A percentile compares a stretch with the other conserved stretches of the same genome.
These are phyloP conservation scores for Zaprionus ghesquierei DNA, from an alignment of 1,140 invertebrate genomes.

Conservation along the genomic window DNA sequence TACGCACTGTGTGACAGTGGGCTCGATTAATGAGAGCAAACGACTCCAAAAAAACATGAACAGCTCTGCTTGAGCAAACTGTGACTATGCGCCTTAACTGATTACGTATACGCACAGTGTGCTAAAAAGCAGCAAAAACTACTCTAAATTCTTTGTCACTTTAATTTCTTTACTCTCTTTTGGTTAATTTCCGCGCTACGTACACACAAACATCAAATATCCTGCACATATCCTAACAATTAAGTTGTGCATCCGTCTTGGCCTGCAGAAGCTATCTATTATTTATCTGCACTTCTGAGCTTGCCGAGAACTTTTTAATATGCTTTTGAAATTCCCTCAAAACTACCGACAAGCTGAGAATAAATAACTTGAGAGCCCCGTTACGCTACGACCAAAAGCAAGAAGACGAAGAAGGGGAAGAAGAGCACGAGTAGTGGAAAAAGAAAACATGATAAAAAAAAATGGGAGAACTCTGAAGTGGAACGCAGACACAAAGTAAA, in stretches of 20 bases:
- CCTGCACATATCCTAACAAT: slow-evolving; percentile 22
- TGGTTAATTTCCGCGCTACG: background rate
- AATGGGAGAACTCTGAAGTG: slow-evolving; percentile 24
- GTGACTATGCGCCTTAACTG: too few relatives aligned
- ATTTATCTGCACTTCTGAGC: slow-evolving; percentile 29
- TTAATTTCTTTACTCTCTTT: too few relatives aligned
- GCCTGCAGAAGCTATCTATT: slow-evolving; percentile 35
- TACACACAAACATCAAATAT: slow-evolving; percentile 12
- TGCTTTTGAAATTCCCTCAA: slow-evolving; percentile 48
- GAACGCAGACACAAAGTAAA: slow-evolving; percentile 16
- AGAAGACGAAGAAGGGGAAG: background rate
- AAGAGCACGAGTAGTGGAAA: too few relatives aligned
- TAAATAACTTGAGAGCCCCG: slow-evolving; percentile 51
- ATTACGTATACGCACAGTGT: too few relatives aligned
- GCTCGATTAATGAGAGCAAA: too few relatives aligned
- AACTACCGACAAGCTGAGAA: slow-evolving; percentile 47
- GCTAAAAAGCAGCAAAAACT: background rate
- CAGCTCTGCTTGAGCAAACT: too few relatives aligned
- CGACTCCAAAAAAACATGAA: too few relatives aligned
- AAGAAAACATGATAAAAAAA: slow-evolving; percentile 24
- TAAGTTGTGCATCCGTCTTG: slow-evolving; percentile 38
- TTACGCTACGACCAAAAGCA: slow-evolving; percentile 1
- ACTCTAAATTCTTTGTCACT: too few relatives aligned
- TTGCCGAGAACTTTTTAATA: slow-evolving; percentile 64
- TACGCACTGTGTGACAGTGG: slow-evolving; percentile 28